Conservation (phyloP, 2,888 invertebrate genomes). For the Belgica antarctica region DNA sequence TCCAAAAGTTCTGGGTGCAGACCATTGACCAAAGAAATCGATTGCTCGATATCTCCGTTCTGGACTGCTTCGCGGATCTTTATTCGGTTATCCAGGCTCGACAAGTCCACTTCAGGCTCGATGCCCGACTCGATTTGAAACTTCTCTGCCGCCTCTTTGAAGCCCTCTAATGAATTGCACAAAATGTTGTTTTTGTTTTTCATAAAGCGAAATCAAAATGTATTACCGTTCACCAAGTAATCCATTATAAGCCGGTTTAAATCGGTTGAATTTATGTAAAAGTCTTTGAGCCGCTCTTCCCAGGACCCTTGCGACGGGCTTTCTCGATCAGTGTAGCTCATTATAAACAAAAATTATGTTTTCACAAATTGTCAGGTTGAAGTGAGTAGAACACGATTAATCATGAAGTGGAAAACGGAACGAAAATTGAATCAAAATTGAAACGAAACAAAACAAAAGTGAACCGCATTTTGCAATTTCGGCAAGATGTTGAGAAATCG, state of each 20-base stretch:
- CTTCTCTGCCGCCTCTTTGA: conserved; percentile 95
- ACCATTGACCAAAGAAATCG: conserved; percentile 89
- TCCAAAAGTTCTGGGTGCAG: conserved; percentile 92
- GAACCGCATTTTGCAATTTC: background rate
- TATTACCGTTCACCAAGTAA: conserved; percentile 89
- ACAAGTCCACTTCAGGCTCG: conserved; percentile 72
- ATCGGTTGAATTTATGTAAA: conserved; percentile 81
- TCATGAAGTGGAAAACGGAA: background rate
- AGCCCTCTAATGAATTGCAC: conserved; percentile 64
- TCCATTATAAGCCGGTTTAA: conserved; percentile 99
- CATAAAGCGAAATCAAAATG: background rate
- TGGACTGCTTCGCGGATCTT: conserved; percentile 92
- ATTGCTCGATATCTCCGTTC: conserved; percentile 86
- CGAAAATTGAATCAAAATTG: background rate
- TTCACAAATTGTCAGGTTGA: too few relatives aligned
- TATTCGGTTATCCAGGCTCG: conserved; percentile 86
- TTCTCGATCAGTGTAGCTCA: conserved; percentile 18
- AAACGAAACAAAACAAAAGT: background rate
- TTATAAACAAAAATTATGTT: too few relatives aligned
- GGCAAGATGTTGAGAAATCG: conserved; percentile 28
- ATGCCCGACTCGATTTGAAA: conserved; percentile 93
- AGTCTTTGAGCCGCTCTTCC: conserved; percentile 53
- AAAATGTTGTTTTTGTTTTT: conserved; percentile 3
- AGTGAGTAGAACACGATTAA: too few relatives aligned
- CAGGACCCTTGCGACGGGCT: conserved; percentile 51